phyloP scores from a whole-genome alignment of 2,113 vertebrate species.

The Deroptyus accipitrinus region DNA sequence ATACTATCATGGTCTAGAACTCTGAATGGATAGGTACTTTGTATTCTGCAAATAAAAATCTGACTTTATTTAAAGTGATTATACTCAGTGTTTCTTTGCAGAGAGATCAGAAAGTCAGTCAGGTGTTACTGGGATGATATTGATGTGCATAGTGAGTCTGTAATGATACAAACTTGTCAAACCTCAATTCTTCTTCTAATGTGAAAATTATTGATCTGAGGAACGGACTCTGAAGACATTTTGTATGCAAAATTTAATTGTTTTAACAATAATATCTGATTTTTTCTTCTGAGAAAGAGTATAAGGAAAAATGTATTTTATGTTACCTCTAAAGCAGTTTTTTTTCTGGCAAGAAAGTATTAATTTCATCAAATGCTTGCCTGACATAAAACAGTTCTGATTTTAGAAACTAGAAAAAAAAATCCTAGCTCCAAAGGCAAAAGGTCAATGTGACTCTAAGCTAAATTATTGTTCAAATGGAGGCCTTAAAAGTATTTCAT shows the following conservation, averaged over 20 bases:
- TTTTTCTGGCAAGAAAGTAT: not conserved
- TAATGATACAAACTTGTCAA: not conserved
- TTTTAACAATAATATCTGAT: not conserved
- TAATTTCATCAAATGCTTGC: not conserved
- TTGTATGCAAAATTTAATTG: not conserved
- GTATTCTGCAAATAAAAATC: not conserved
- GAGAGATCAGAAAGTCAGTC: not conserved
- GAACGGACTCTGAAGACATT: not conserved
- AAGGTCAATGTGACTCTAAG: constrained; percentile 51
- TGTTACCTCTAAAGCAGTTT: not conserved
- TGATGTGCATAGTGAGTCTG: not conserved
- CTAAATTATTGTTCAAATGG: constrained; percentile 55
- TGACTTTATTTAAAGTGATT: not conserved
- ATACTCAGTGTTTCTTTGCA: not conserved
- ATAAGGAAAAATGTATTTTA: not conserved
- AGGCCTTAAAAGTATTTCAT: constrained; percentile 41
- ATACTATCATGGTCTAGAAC: not conserved
- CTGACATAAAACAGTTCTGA: not conserved
- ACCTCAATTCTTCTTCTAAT: not conserved
- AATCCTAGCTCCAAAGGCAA: not conserved
- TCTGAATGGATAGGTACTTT: not conserved
- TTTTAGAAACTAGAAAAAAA: constrained; percentile 17
- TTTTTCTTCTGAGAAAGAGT: not conserved
- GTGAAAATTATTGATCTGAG: not conserved
- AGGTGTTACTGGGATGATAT: not conserved